Base-by-base conservation (phyloP, 2,888 invertebrate species). In the Limnephilus auricula region DNA sequence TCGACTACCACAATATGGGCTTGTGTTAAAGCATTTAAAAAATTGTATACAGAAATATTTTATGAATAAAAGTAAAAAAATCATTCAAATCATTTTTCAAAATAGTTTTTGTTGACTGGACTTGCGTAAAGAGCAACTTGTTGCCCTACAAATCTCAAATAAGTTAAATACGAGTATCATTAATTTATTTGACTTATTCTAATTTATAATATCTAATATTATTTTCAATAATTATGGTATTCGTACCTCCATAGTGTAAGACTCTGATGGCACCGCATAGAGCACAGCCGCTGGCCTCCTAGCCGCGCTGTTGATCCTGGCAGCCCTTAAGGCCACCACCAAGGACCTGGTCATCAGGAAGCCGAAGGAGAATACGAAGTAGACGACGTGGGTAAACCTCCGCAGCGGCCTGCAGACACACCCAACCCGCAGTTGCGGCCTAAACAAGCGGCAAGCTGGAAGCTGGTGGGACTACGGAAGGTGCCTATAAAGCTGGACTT, bases 291-390 rank as follows among this genome's bases (percentile, higher is more conserved):
- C 96, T 0, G 97, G 96, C 1, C 96, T 95, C 50, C 94, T 94
- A 9, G 97, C 96, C 6, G 96, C 96, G 10, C 96, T 95, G 93
- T 97, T 95, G 0, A 97, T 96, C 92, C 96, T 95, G 0, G 97
- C 96, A 0, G 97, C 97, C 89, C 96, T 96, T 79, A 97, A 94
- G 0, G 97, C 97, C 0, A 97, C 97, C 0, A 96, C 96, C 0
- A 97, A 94, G 0, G 97, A 97, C 89, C 97, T 95, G 10, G 95
- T 94, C 86, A 97, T 95, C 40, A 97, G 94, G 93, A 96, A 97
- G 18, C 96, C 96, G 92, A 97, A 96, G 0, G 97, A 97, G 94
- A 96, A 97, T 87, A 97, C 95, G 93, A 97, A 97, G 94, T 97
- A 97, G 2, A 96, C 93, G 0, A 96, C 96, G 89, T 96, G 96